Evolutionary conservation across 2,113 vertebrate species (phyloP).

Genomic region (Lampris incognitus): DNA sequence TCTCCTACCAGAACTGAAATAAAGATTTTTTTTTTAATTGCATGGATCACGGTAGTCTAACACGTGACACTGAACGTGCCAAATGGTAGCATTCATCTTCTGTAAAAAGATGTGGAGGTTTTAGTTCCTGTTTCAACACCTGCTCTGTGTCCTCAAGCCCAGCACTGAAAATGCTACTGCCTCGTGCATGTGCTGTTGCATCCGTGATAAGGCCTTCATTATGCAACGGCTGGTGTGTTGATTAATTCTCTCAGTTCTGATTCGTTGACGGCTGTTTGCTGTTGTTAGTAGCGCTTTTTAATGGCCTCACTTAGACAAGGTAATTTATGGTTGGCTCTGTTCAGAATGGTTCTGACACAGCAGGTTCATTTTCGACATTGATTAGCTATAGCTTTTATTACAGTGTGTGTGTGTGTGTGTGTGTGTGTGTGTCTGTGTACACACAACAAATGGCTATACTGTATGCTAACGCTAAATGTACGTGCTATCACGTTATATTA

Average conservation of each 20-base stretch:
- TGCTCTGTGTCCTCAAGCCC: background rate
- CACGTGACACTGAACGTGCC: too few relatives aligned
- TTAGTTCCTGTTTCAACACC: too few relatives aligned
- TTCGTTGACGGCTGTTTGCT: slow-evolving; percentile 63
- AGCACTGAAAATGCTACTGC: background rate
- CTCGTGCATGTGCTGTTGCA: slow-evolving; percentile 17
- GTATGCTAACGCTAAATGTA: too few relatives aligned
- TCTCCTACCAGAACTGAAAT: too few relatives aligned
- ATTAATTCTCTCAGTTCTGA: slow-evolving; percentile 60
- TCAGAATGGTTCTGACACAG: slow-evolving; percentile 28
- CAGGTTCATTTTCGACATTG: slow-evolving; percentile 55
- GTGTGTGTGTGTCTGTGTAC: slow-evolving; percentile 1
- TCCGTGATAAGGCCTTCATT: slow-evolving; percentile 40
- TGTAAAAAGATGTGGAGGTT: too few relatives aligned
- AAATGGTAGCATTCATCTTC: too few relatives aligned
- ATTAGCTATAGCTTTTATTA: slow-evolving; percentile 55
- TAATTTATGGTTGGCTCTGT: slow-evolving; percentile 62
- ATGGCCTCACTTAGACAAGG: slow-evolving; percentile 49
- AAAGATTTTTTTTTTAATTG: too few relatives aligned
- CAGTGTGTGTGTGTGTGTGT: background rate
- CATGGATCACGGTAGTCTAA: too few relatives aligned
- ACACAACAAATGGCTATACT: too few relatives aligned
- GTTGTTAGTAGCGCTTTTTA: slow-evolving; percentile 61
- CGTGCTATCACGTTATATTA: too few relatives aligned
- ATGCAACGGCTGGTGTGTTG: slow-evolving; percentile 29